These are phyloP conservation scores for Liposcelis brunnea DNA, from an alignment of 2,888 invertebrate genomes.

Conservation along the genomic window DNA sequence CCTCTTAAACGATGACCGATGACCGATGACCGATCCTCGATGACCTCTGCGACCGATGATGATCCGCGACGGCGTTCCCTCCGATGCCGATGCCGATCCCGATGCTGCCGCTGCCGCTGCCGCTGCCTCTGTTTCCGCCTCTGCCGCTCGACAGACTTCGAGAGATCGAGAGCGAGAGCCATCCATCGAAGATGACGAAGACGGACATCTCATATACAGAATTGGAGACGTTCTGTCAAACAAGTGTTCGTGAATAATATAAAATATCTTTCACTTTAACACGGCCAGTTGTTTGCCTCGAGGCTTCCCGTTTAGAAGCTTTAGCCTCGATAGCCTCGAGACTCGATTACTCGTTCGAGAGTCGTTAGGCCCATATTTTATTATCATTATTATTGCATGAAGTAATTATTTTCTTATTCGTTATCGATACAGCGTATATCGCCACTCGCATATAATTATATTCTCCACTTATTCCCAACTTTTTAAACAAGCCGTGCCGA, in stretches of 20 bases:
- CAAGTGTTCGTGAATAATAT: slow-evolving; percentile 89
- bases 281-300: not conserved
- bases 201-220: slow-evolving; percentile 99
- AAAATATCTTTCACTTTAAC: slow-evolving; percentile 16
- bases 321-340: slow-evolving; percentile 4
- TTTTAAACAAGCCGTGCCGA: too few species aligned
- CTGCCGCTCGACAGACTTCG: slow-evolving; percentile 47
- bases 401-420: too few species aligned
- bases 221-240: slow-evolving; percentile 97
- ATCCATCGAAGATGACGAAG: slow-evolving; percentile 97
- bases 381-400: too few species aligned
- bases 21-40: too few species aligned
- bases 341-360: slow-evolving; percentile 14
- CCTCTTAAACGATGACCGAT: not conserved
- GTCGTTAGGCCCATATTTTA: too few species aligned
- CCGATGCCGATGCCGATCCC: slow-evolving; percentile 1
- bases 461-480: too few species aligned
- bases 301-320: not conserved
- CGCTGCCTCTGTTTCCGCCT: slow-evolving; percentile 8
- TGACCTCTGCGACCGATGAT: not conserved
- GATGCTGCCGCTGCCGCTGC: slow-evolving; percentile 7
- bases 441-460: too few species aligned
- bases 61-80: slow-evolving; percentile 8
- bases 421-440: too few species aligned
- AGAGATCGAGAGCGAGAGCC: slow-evolving; percentile 41